Evolutionary conservation across 2,888 invertebrate species (phyloP).

Genomic region (Nomada fucata): DNA sequence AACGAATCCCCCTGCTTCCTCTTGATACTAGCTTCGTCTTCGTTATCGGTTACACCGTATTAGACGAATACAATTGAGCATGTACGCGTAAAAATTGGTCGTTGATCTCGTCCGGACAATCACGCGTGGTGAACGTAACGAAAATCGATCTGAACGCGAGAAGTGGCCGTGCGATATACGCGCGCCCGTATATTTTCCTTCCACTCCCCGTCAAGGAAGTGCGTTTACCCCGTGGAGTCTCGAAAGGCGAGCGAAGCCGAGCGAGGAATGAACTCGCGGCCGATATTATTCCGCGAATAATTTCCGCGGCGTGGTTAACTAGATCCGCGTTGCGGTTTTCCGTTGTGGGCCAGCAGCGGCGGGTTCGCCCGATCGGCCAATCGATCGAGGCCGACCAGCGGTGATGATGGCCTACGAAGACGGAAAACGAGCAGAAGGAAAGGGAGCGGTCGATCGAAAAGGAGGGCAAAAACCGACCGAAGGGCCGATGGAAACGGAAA

Average conservation of each 20-base stretch:
- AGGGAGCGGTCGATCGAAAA: conserved; percentile 36
- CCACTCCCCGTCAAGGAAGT: conserved; percentile 17
- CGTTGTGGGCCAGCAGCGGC: conserved; percentile 49
- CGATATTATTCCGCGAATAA: conserved; percentile 71
- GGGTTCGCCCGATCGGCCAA: conserved; percentile 44
- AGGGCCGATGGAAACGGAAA: conserved; percentile 31
- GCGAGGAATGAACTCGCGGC: conserved; percentile 21
- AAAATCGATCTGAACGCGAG: conserved; percentile 5
- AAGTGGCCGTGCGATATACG: not conserved
- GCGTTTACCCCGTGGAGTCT: conserved; percentile 30
- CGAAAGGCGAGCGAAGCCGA: too few species aligned
- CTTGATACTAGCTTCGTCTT: too few species aligned
- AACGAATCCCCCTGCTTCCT: not conserved
- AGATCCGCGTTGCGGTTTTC: conserved; percentile 75
- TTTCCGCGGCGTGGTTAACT: conserved; percentile 73
- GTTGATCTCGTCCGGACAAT: too few species aligned
- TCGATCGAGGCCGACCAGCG: conserved; percentile 39
- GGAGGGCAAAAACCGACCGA: conserved; percentile 39
- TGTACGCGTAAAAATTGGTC: too few species aligned
- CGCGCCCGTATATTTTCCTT: not conserved
- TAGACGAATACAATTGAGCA: too few species aligned
- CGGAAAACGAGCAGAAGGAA: conserved; percentile 55
- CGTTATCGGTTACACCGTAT: too few species aligned
- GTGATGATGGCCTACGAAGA: conserved; percentile 64
- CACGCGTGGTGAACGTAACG: too few species aligned